These are phyloP conservation scores for Malaclemys terrapin DNA, from an alignment of 2,113 vertebrate species.

Conservation along the genomic window DNA sequence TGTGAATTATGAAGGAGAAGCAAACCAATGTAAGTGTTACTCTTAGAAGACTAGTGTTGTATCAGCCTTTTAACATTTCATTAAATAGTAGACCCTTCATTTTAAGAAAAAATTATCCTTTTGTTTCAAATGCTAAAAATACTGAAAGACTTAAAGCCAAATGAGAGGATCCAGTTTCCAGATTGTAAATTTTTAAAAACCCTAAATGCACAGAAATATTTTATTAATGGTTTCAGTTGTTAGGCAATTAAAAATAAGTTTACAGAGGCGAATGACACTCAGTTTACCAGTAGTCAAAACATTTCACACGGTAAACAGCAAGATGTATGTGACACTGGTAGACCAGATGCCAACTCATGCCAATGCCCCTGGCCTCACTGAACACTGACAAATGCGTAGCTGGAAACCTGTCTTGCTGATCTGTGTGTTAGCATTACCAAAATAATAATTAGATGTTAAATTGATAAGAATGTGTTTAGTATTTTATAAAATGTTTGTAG, in stretches of 20 bases:
- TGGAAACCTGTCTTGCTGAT: neutral
- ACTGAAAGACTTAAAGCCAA: neutral
- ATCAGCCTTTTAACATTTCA: neutral
- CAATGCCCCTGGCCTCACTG: neutral
- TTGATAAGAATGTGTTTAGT: neutral
- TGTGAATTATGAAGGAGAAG: neutral
- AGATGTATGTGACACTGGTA: neutral
- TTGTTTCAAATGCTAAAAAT: neutral
- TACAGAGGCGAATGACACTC: neutral
- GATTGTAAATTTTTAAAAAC: neutral
- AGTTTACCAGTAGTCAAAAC: neutral
- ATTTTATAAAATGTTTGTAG: neutral
- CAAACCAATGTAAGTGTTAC: neutral
- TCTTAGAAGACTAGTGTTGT: neutral
- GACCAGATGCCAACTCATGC: neutral
- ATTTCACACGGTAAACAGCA: neutral
- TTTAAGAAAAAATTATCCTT: conserved; percentile 2
- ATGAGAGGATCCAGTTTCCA: neutral
- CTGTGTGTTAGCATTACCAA: neutral
- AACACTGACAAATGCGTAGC: neutral
- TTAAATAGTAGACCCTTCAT: conserved; percentile 18
- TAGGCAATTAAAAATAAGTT: conserved; percentile 19
- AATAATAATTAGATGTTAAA: neutral
- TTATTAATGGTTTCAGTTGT: conserved; percentile 1
- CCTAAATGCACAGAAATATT: neutral